These are phyloP conservation scores for Papilio gigon DNA, from an alignment of 2,888 invertebrate genomes.

Conservation along the genomic window DNA sequence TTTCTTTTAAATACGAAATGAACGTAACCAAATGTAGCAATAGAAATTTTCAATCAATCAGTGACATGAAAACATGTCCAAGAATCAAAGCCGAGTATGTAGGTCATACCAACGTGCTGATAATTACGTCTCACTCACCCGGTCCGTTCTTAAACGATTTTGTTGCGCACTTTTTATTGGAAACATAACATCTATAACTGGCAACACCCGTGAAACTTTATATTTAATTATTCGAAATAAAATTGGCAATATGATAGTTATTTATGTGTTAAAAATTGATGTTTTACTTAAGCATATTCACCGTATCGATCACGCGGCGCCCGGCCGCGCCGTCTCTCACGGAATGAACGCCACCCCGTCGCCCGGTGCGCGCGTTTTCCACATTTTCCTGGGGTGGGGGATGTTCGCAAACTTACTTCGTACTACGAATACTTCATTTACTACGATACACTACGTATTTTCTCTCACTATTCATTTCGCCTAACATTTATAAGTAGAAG, in stretches of 20 bases:
- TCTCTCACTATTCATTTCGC: background rate
- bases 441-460: constrained; percentile 12
- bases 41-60: constrained; percentile 22
- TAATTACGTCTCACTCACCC: constrained; percentile 74
- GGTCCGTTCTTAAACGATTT: constrained; percentile 60
- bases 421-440: constrained; percentile 51
- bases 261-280: constrained; percentile 35
- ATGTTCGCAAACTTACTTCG: constrained; percentile 51
- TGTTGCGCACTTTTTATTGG: constrained; percentile 62
- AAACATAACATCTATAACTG: constrained; percentile 21
- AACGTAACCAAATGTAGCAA: constrained; percentile 39
- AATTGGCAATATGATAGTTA: constrained; percentile 23
- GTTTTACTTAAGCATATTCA: constrained; percentile 42
- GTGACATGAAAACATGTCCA: constrained; percentile 31
- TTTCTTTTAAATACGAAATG: background rate
- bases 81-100: constrained; percentile 56
- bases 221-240: background rate
- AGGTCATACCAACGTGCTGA: constrained; percentile 77
- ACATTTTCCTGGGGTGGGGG: constrained; percentile 63
- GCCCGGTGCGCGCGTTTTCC: constrained; percentile 76
- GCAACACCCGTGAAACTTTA: constrained; percentile 13
- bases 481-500: background rate
- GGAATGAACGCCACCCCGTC: constrained; percentile 63
- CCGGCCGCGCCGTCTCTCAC: constrained; percentile 69
- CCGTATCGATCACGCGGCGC: constrained; percentile 76